Base-by-base conservation (phyloP, 2,113 vertebrate species). In the Atractosteus spatula region DNA sequence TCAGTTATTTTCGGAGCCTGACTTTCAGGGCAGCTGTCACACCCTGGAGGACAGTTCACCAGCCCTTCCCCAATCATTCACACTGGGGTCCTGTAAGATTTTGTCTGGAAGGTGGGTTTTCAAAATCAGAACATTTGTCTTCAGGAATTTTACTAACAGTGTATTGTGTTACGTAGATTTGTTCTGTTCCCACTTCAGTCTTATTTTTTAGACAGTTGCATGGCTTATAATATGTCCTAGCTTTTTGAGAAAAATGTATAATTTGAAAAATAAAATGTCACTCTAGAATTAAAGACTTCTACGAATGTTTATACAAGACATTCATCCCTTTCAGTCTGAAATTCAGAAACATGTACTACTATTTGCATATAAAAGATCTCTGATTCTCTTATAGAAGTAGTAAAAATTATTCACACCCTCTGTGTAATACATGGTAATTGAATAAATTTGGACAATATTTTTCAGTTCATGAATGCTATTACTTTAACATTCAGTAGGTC, bases 1-100 rank as follows among this genome's bases (percentile, higher is more conserved):
- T 81, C 92, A 94, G 83, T 87, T 99, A 85, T 99, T 94, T 88
- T 94, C 96, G 42, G 94, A 98, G 76, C 88, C 94, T 66, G 87
- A 81, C 74, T 97, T 94, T 85, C 91, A 93, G 86, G 97, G 97
- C 64, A 74, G 63, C 55, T 79, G 86, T 82, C 81, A 94, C 83
- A 41, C 82, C 77, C 87, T 96, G 83, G 92, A 94, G 78, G 91
- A 90, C 81, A 94, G 85, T 54, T 57, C 78, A 47, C 78, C 80
- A 69, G 87, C 85, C 56, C 91, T 98, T 79, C 91, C 91, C 2
- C 86, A 89, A 7, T 91, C 83, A n/a, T 96, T 98, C 84, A 77
- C 75, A 71, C 84, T 90, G 55, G 90, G 86, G 76, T 99, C 97
- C 79, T 97, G 95, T 83, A 94, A 93, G 81, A 90, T 99, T 78